Base-by-base conservation (phyloP, 2,888 invertebrate species). In the Orthosia gracilis region DNA sequence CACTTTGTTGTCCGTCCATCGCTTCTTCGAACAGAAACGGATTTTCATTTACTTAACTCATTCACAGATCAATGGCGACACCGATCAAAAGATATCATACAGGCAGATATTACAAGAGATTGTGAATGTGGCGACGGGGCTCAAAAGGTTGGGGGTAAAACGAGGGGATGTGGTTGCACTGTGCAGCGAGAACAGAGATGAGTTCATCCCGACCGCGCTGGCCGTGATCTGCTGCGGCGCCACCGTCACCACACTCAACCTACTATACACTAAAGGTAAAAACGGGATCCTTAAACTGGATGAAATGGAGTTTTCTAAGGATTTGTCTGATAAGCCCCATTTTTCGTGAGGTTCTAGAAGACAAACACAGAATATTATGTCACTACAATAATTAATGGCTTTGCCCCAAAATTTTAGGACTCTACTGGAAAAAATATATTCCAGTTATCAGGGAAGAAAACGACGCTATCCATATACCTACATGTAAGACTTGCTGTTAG, bases 151-250 rank as follows among this genome's bases (percentile, higher is more conserved):
- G 50, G 97, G 97, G 11, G 88, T 97, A 40, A 91, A 89, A 75
- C 89, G 93, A 1, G 96, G 97, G 2, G 97, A 97, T 76, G 92
- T 95, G 54, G 92, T 97, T 63, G 97, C 96, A 0, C 90, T 97
- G 70, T 97, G 97, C 85, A 96, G 97, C 77, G 97, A 97, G 87
- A 97, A 97, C 89, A 92, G 97, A 77, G 86, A 96, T n/a, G 97
- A 97, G 85, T 97, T 95, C 89, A 89, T 95, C 58, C 88, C 96
- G 57, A 92, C 96, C 1, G 93, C 97, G 1, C 90, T 97, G 31
- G 97, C 96, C 9, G 92, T 95, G 3, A 90, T 97, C 73, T 96
- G 97, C 83, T 91, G 96, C 47, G 97, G 97, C 1, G 96, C 96
- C 61, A 95, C 97, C 5, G 93, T 97, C 84, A 97, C 97, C 23